phyloP scores from a whole-genome alignment of 2,113 vertebrate genomes.

The Toxostoma redivivum region DNA sequence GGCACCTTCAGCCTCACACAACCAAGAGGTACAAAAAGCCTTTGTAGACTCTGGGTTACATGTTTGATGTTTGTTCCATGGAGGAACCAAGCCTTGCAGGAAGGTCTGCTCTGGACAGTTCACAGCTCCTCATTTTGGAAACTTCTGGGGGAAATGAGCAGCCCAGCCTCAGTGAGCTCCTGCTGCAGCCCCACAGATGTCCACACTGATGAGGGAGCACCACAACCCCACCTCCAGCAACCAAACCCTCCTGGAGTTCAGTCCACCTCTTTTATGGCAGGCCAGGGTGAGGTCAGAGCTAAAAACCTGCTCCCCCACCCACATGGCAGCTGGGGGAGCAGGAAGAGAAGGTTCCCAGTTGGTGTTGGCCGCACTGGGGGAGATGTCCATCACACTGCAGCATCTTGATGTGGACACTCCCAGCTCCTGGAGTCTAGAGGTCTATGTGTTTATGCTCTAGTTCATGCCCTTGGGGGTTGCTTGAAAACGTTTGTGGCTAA shows the following conservation, averaged over 20 bases:
- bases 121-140: background rate
- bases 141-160: accelerated
- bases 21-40: accelerated
- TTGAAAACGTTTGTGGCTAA: background rate
- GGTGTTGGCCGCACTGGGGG: accelerated
- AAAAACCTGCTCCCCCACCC: background rate
- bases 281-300: background rate
- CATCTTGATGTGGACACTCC: accelerated
- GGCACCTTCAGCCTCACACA: accelerated
- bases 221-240: accelerated
- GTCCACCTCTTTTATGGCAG: background rate
- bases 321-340: background rate
- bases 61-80: accelerated
- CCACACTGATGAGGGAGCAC: accelerated
- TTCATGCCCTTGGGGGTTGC: background rate
- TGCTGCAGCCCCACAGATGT: background rate
- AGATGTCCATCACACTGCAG: background rate
- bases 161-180: accelerated
- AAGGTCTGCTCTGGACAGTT: accelerated
- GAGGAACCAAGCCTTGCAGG: accelerated
- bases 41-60: accelerated
- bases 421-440: background rate
- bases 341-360: accelerated
- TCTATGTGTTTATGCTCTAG: accelerated
- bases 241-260: accelerated